Base-by-base conservation (phyloP, 2,797 vertebrate species). In the Myripristis murdjan region DNA sequence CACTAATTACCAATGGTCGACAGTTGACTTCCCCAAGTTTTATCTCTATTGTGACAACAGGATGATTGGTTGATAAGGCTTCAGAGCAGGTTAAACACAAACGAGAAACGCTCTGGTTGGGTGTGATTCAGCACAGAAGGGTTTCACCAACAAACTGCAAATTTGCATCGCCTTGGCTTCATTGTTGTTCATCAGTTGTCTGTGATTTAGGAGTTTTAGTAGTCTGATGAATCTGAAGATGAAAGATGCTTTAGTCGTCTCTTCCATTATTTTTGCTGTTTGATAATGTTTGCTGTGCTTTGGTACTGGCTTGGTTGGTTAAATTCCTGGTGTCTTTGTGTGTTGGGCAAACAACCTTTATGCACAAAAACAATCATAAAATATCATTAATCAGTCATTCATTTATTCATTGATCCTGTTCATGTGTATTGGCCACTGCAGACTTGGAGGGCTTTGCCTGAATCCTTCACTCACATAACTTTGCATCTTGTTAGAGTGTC, bases 71-170 rank as follows among this genome's bases (percentile, higher is more conserved):
- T 16, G 23, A 46, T 24, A 52, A 14, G 10, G 20, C 44, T 33
- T 16, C 15, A 12, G 22, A 58, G 39, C 49, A 4, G 23, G 18
- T 47, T 28, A 51, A 61, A 41, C 20, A 1, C 14, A 43, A 20
- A 44, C 10, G 9, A 64, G 26, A 35, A 65, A 64, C 11, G 20
- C 66, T 23, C 39, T n/a, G 3, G 15, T 18, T 6, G 20, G 47
- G 22, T 49, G 3, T 14, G 10, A 22, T 22, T 5, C 47, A 1
- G 14, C 11, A 37, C n/a, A 18, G n/a, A 46, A 41, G 39, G 62
- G 76, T 49, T 44, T 56, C 64, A 64, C 60, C 63, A 37, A 39
- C 20, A 39, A 22, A 35, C 20, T 39, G 61, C 18, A 61, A 48
- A 57, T 22, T 28, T 23, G 2, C 8, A 44, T 56, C 61, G 49